Evolutionary conservation across 2,888 invertebrate genomes (phyloP).

Genomic region (Cloeon dipterum): DNA sequence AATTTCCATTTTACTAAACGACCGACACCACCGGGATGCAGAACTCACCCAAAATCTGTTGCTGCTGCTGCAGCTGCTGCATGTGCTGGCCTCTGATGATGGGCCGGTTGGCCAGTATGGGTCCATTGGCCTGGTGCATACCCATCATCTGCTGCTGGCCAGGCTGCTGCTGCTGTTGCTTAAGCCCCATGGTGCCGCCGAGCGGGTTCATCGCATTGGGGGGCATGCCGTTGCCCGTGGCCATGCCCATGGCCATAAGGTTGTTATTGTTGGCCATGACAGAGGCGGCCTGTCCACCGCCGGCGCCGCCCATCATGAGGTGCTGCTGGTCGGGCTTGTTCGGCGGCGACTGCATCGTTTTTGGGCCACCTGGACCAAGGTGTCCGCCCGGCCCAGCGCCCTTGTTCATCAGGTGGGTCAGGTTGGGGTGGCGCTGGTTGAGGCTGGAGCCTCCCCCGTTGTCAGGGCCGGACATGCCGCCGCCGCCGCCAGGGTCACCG

Average conservation of each 20-base stretch:
- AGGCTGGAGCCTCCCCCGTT: slow-evolving; percentile 30
- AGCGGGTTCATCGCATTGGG: not conserved
- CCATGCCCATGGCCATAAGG: slow-evolving; percentile 9
- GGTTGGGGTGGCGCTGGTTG: slow-evolving; percentile 1
- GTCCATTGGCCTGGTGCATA: slow-evolving; percentile 39
- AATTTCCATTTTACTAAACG: too few relatives aligned
- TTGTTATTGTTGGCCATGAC: slow-evolving; percentile 10
- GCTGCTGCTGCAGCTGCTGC: slow-evolving; percentile 19
- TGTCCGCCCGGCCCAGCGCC: not conserved
- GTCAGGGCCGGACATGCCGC: slow-evolving; percentile 12
- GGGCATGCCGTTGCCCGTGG: slow-evolving; percentile 18
- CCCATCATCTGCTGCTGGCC: slow-evolving; percentile 18
- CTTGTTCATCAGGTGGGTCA: not conserved
- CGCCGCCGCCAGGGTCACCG: slow-evolving; percentile 12
- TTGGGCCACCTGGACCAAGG: slow-evolving; percentile 6
- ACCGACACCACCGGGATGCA: too few relatives aligned
- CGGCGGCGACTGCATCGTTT: slow-evolving; percentile 23
- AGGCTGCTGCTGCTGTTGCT: slow-evolving; percentile 12
- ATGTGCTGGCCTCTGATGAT: slow-evolving; percentile 3
- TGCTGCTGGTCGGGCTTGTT: not conserved
- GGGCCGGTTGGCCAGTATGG: slow-evolving; percentile 32
- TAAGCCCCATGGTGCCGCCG: not conserved
- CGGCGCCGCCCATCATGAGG: slow-evolving; percentile 24
- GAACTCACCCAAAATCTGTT: too few relatives aligned
- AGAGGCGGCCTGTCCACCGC: slow-evolving; percentile 13